Evolutionary conservation across 2,888 invertebrate species (phyloP).

Genomic region (Philaethria dido): DNA sequence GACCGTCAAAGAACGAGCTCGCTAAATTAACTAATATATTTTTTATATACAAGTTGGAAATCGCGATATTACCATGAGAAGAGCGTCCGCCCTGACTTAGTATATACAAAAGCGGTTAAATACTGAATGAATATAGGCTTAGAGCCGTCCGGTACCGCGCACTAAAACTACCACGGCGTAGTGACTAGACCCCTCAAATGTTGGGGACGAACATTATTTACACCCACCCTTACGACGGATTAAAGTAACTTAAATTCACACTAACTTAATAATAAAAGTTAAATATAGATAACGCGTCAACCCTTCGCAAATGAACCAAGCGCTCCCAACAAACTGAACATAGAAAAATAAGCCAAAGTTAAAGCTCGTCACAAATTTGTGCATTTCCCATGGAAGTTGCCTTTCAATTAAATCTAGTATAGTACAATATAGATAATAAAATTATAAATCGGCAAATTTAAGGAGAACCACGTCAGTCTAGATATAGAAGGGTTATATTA

Average conservation of each 20-base stretch:
- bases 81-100: slow-evolving; percentile 34
- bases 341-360: slow-evolving; percentile 64
- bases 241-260: slow-evolving; percentile 61
- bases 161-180: slow-evolving; percentile 58
- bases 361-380: slow-evolving; percentile 70
- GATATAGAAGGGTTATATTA: slow-evolving; percentile 58
- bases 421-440: slow-evolving; percentile 59
- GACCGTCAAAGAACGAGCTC: slow-evolving; percentile 51
- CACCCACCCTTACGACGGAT: slow-evolving; percentile 69
- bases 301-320: slow-evolving; percentile 28
- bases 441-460: slow-evolving; percentile 54
- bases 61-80: slow-evolving; percentile 30
- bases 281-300: slow-evolving; percentile 22
- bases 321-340: slow-evolving; percentile 53
- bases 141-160: slow-evolving; percentile 52
- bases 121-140: slow-evolving; percentile 65
- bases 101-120: slow-evolving; percentile 65
- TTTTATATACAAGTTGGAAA: slow-evolving; percentile 48
- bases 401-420: slow-evolving; percentile 57
- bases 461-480: slow-evolving; percentile 64
- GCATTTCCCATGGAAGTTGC: slow-evolving; percentile 75
- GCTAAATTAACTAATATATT: slow-evolving; percentile 64
- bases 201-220: slow-evolving; percentile 67
- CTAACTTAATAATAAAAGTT: slow-evolving; percentile 59
- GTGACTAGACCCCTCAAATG: slow-evolving; percentile 76